Percentiles rank a stretch among this genome's conserved stretches.
Evolutionary conservation across 2,797 vertebrate genomes (phyloP).

Genomic region (Poecilia velifera): DNA sequence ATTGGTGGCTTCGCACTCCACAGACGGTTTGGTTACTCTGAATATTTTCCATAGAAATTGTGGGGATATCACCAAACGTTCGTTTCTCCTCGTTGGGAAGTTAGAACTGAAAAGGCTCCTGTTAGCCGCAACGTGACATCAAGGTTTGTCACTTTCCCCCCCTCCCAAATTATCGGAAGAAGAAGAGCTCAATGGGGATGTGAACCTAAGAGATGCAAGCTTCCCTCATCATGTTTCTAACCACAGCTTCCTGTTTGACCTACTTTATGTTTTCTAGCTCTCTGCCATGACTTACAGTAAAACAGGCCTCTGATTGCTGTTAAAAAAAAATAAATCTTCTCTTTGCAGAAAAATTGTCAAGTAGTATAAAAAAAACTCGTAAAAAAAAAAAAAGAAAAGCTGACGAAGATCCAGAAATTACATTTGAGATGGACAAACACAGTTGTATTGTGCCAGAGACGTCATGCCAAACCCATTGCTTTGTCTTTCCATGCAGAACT

Average conservation of each 20-base stretch:
- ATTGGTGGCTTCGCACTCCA: background rate
- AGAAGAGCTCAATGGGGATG: background rate
- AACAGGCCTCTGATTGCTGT: background rate
- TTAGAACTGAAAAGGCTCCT: too few relatives aligned
- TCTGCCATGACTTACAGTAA: background rate
- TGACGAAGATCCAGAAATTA: background rate
- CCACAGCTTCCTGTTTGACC: background rate
- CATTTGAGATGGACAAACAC: background rate
- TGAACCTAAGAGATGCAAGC: background rate
- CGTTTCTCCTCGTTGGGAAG: background rate
- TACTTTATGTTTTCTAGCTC: background rate
- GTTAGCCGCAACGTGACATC: background rate
- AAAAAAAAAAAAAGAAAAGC: background rate
- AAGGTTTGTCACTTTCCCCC: background rate
- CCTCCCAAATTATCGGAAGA: background rate
- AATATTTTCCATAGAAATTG: background rate
- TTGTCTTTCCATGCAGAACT: conserved; percentile 74
- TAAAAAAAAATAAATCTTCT: background rate
- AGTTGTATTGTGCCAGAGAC: background rate
- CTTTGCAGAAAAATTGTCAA: background rate
- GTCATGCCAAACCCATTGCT: background rate
- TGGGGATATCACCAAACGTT: background rate
- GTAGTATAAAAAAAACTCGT: background rate
- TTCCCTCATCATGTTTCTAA: background rate
- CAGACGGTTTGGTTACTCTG: background rate